phyloP scores from a whole-genome alignment of 2,113 vertebrate species.

The Myrmophylax atrothorax region DNA sequence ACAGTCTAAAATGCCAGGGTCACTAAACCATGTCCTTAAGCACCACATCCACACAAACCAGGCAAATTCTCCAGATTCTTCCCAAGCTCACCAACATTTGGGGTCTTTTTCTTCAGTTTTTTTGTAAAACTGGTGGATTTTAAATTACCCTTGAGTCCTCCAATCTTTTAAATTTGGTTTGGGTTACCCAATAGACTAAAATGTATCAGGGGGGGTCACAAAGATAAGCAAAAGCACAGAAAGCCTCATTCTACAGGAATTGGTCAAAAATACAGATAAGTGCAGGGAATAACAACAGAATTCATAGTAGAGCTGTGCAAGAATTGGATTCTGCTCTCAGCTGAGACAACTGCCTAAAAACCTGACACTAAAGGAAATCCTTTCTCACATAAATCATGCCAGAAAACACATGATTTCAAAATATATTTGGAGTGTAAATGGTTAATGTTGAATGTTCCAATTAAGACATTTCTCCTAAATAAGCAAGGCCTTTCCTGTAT shows the following conservation, averaged over 20 bases:
- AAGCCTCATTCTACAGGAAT: neutral
- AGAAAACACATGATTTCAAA: neutral
- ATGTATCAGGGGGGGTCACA: fast-evolving
- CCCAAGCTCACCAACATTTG: neutral
- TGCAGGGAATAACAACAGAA: neutral
- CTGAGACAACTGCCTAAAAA: neutral
- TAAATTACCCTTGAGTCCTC: neutral
- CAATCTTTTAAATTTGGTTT: neutral
- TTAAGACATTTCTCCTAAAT: neutral
- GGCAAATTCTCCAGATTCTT: neutral
- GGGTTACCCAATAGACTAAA: neutral
- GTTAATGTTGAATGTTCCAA: neutral
- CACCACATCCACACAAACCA: neutral
- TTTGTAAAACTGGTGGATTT: neutral
- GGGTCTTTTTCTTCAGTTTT: neutral
- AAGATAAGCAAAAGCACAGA: neutral
- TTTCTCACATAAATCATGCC: neutral
- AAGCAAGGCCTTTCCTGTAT: neutral
- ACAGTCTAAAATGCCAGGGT: neutral
- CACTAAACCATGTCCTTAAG: neutral
- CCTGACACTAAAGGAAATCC: neutral
- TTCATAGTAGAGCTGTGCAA: neutral
- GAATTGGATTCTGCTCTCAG: neutral
- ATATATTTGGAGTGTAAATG: neutral
- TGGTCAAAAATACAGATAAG: neutral